Evolutionary conservation across 2,888 invertebrate genomes (phyloP).

Genomic region (Meandrusa payeni): DNA sequence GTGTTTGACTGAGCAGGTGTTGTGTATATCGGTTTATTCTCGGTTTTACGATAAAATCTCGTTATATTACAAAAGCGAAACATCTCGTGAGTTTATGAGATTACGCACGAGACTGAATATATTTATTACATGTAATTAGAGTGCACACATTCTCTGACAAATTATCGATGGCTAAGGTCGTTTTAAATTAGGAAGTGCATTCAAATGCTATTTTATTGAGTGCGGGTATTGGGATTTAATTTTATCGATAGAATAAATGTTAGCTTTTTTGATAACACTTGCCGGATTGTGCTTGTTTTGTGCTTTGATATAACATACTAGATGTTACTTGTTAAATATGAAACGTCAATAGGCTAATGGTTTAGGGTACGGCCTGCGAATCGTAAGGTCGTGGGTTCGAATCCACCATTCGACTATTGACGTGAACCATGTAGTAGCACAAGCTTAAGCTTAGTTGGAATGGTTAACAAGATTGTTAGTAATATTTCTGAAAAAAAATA

Average conservation of each 20-base stretch:
- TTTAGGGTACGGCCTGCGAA: too few relatives aligned
- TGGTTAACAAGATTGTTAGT: too few relatives aligned
- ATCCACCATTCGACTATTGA: too few relatives aligned
- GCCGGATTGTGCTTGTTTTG: too few relatives aligned
- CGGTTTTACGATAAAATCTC: slow-evolving; percentile 76
- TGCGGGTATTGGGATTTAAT: slow-evolving; percentile 2
- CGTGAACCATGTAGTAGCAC: too few relatives aligned
- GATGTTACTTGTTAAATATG: too few relatives aligned
- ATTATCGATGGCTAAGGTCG: slow-evolving; percentile 9
- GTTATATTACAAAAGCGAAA: slow-evolving; percentile 61
- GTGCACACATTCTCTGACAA: slow-evolving; percentile 22
- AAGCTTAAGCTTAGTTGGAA: too few relatives aligned
- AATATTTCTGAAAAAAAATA: too few relatives aligned
- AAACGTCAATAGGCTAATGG: too few relatives aligned
- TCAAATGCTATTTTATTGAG: too few relatives aligned
- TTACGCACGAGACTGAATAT: slow-evolving; percentile 43
- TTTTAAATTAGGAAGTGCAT: slow-evolving; percentile 11
- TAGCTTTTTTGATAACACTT: neutral
- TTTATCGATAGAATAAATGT: slow-evolving; percentile 15
- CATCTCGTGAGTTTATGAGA: slow-evolving; percentile 60
- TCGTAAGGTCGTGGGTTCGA: too few relatives aligned
- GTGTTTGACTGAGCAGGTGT: slow-evolving; percentile 78
- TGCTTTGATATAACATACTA: too few relatives aligned
- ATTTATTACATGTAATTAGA: slow-evolving; percentile 24
- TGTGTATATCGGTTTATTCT: slow-evolving; percentile 73